A percentile compares a stretch with the other conserved stretches of the same genome.
phyloP scores from a whole-genome alignment of 2,797 vertebrate genomes.

The Lacerta bilineata region DNA sequence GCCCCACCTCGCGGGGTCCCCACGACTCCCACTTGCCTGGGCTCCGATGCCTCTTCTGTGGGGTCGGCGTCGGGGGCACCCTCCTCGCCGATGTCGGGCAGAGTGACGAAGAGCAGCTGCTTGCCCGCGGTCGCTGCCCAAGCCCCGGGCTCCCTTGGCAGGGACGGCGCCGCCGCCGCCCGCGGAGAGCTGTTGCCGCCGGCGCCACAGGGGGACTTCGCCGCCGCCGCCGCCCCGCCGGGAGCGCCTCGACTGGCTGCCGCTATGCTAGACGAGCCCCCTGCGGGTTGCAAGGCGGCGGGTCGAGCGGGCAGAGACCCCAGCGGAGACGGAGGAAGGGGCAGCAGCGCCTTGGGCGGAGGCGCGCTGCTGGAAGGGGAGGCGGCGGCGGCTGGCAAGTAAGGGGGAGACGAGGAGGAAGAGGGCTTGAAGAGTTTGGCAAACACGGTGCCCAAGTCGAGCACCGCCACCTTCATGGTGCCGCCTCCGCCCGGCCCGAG shows the following conservation, averaged over 20 bases:
- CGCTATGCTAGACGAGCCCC: neutral
- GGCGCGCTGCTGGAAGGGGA: neutral
- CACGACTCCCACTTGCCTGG: constrained; percentile 51
- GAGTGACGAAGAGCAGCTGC: constrained; percentile 56
- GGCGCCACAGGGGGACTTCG: neutral
- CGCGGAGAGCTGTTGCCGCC: neutral
- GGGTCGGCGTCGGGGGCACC: constrained; percentile 50
- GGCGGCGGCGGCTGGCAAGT: constrained; percentile 27
- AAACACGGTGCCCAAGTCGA: constrained; percentile 69
- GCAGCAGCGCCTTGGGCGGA: constrained; percentile 1
- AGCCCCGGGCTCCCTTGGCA: constrained; percentile 20
- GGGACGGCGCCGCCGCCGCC: neutral
- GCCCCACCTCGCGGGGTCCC: neutral
- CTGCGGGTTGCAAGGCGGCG: constrained; percentile 12
- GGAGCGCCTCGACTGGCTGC: neutral
- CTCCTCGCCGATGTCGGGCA: constrained; percentile 79
- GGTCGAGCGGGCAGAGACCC: constrained; percentile 24
- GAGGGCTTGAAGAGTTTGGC: constrained; percentile 72
- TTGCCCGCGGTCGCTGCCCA: constrained; percentile 16
- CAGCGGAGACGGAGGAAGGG: constrained; percentile 13
- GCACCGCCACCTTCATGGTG: constrained; percentile 75
- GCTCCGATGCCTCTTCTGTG: constrained; percentile 28
- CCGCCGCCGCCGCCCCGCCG: neutral
- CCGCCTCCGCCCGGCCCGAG: neutral
- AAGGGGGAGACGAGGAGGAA: constrained; percentile 33